Percentiles rank a stretch among this genome's conserved stretches.
Evolutionary conservation across 2,888 invertebrate genomes (phyloP).

Genomic region (Epirrhoe tristata): DNA sequence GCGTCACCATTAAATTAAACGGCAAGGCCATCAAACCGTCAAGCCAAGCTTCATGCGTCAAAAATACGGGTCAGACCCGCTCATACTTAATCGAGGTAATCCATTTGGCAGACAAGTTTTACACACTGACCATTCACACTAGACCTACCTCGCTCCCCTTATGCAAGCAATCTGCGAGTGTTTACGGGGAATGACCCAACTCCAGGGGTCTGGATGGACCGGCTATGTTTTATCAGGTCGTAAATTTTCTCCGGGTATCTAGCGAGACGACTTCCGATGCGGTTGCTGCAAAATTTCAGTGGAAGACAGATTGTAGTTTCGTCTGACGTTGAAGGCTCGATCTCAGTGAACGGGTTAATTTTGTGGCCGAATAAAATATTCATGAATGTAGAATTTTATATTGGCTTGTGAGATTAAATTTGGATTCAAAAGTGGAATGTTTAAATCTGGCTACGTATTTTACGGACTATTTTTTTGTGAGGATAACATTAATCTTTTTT

Average conservation of each 20-base stretch:
- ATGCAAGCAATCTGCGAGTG: conserved; percentile 27
- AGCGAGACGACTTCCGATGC: conserved; percentile 68
- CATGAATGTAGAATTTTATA: neutral
- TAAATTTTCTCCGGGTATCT: conserved; percentile 79
- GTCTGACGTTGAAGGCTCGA: conserved; percentile 27
- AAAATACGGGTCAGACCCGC: conserved; percentile 72
- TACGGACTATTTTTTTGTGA: too few relatives aligned
- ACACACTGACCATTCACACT: conserved; percentile 58
- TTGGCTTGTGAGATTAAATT: neutral
- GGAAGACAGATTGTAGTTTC: conserved; percentile 53
- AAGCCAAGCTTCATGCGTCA: conserved; percentile 68
- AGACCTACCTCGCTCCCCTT: conserved; percentile 54
- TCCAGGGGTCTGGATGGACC: conserved; percentile 59
- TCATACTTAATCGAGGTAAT: conserved; percentile 80
- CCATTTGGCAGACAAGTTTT: conserved; percentile 79
- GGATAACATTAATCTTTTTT: too few relatives aligned
- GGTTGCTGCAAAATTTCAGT: conserved; percentile 66
- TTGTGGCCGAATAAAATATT: conserved; percentile 1
- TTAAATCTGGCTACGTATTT: too few relatives aligned
- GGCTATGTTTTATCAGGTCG: conserved; percentile 78
- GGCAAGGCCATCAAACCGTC: conserved; percentile 41
- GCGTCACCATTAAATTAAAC: conserved; percentile 25
- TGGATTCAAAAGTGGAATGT: too few relatives aligned
- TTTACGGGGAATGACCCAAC: conserved; percentile 52
- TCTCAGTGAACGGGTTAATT: conserved; percentile 8